Conservation (phyloP, 2,888 invertebrate species). For the Stenodema calcarata region DNA sequence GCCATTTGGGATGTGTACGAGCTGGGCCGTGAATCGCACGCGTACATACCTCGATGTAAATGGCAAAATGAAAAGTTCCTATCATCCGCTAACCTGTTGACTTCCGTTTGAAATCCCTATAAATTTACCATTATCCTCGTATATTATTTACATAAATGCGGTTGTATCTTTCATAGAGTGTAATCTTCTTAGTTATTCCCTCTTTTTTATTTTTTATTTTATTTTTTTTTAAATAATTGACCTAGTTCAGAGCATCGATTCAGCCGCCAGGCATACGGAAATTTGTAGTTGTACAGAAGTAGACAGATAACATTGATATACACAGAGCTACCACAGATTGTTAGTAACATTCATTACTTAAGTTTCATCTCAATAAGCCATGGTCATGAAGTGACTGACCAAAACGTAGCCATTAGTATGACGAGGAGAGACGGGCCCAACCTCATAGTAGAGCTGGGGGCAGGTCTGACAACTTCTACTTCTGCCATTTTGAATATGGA, state of each 20-base stretch:
- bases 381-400: constrained; percentile 50
- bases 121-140: background rate
- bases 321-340: constrained; percentile 49
- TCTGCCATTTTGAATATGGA: constrained; percentile 93
- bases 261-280: constrained; percentile 45
- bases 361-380: background rate
- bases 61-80: background rate
- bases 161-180: background rate
- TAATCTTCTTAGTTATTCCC: background rate
- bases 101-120: background rate
- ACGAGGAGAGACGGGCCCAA: constrained; percentile 46
- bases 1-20: background rate
- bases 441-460: constrained; percentile 52
- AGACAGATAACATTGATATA: constrained; percentile 47
- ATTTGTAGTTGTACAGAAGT: constrained; percentile 44
- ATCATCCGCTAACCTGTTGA: background rate
- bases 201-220: background rate
- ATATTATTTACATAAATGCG: constrained; percentile 43
- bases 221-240: constrained; percentile 34
- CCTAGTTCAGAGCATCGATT: constrained; percentile 43
- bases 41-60: background rate
- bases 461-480: constrained; percentile 72
- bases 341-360: constrained; percentile 41
- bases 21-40: background rate
- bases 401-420: background rate